Evolutionary conservation across 2,113 vertebrate genomes (phyloP).

Genomic region (Chaetodon auriga): DNA sequence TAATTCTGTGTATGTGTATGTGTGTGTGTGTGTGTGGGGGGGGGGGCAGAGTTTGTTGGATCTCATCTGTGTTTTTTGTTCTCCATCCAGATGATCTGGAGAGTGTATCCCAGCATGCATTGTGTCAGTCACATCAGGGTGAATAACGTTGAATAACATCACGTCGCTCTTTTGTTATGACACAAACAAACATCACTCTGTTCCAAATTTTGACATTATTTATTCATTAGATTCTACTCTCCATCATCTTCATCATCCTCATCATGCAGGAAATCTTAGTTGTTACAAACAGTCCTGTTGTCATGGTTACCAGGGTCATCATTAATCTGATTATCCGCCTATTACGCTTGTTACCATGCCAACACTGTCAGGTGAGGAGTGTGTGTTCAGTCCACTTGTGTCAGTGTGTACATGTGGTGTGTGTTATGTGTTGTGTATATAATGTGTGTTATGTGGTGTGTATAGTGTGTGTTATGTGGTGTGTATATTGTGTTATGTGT

Average conservation of each 20-base stretch:
- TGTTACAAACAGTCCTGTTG: slow-evolving; percentile 5
- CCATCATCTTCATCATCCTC: slow-evolving; percentile 7
- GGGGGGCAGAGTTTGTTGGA: not conserved
- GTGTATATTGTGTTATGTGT: too few relatives aligned
- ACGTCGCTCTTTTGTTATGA: too few relatives aligned
- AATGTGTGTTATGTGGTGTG: too few relatives aligned
- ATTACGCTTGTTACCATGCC: not conserved
- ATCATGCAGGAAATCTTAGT: not conserved
- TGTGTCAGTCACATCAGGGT: too few relatives aligned
- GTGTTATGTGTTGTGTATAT: too few relatives aligned
- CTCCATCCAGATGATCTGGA: too few relatives aligned
- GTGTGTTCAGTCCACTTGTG: not conserved
- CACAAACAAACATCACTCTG: not conserved
- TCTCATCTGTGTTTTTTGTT: not conserved
- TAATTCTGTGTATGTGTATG: not conserved
- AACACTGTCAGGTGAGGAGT: not conserved
- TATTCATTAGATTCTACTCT: slow-evolving; percentile 32
- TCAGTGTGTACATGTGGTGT: not conserved
- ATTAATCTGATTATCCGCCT: not conserved
- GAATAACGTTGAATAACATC: too few relatives aligned
- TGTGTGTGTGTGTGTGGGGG: not conserved
- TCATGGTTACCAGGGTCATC: slow-evolving; percentile 20
- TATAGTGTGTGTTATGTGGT: too few relatives aligned
- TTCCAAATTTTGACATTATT: slow-evolving; percentile 12
- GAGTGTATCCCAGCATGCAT: too few relatives aligned